phyloP scores from a whole-genome alignment of 2,888 invertebrate species.

The Drosophila macrospina region DNA sequence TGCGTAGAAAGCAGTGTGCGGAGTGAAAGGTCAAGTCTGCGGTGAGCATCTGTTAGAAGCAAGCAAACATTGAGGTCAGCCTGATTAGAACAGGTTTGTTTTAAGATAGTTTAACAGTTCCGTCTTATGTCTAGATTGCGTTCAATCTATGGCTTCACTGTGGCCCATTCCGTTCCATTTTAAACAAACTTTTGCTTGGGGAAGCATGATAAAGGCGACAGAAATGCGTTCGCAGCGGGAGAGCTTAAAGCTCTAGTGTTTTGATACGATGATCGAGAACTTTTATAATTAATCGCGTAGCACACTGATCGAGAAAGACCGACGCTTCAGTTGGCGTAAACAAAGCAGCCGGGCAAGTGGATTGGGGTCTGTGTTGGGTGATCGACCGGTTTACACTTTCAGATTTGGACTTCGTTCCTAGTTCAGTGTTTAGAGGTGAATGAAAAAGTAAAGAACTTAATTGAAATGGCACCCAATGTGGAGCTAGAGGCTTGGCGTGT shows the following conservation, averaged over 20 bases:
- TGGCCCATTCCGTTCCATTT: conserved; percentile 6
- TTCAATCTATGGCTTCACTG: background rate
- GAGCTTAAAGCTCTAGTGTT: conserved; percentile 42
- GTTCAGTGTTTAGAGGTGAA: background rate
- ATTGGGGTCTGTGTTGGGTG: conserved; percentile 7
- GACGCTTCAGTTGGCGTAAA: conserved; percentile 44
- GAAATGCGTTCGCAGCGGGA: background rate
- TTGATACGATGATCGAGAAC: conserved; percentile 35
- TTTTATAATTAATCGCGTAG: conserved; percentile 49
- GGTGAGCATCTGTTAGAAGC: background rate
- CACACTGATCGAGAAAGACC: conserved; percentile 31
- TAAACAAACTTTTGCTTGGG: background rate
- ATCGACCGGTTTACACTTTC: conserved; percentile 41
- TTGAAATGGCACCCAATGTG: conserved; percentile 59
- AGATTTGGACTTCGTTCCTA: conserved; percentile 43
- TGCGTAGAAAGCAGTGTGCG: background rate
- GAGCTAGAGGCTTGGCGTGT: conserved; percentile 71
- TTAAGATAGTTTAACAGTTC: background rate
- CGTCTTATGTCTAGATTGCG: background rate
- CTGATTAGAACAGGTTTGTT: conserved; percentile 4
- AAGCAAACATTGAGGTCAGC: background rate
- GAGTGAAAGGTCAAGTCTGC: background rate
- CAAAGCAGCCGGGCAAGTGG: conserved; percentile 40
- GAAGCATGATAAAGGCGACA: background rate
- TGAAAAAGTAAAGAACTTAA: conserved; percentile 6